Percentiles rank a stretch among this genome's conserved stretches.
These are phyloP conservation scores for Tor tambroides DNA, from an alignment of 2,113 vertebrate species.

Conservation along the genomic window DNA sequence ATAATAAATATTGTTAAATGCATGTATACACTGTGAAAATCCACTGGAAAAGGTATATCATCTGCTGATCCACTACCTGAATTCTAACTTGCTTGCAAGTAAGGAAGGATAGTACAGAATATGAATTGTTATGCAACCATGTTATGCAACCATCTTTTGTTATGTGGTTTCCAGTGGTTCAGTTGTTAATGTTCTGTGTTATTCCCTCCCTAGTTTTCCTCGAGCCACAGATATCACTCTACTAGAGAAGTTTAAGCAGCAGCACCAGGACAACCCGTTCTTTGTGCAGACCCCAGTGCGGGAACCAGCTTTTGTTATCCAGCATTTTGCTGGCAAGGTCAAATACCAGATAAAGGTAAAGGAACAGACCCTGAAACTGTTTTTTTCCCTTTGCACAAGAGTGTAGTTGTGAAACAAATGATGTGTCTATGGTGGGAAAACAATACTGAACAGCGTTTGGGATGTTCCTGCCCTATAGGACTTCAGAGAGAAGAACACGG, in stretches of 20 bases:
- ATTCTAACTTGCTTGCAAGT: too few species aligned
- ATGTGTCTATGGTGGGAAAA: neutral
- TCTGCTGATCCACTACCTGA: neutral
- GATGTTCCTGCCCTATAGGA: conserved; percentile 73
- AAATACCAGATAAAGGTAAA: conserved; percentile 91
- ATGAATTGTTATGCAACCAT: too few species aligned
- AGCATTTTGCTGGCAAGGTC: conserved; percentile 90
- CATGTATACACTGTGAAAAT: neutral
- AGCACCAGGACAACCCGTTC: conserved; percentile 83
- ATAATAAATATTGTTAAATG: neutral
- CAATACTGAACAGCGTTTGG: neutral
- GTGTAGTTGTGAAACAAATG: neutral
- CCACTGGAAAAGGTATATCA: neutral
- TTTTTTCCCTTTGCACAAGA: conserved; percentile 1
- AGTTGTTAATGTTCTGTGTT: neutral
- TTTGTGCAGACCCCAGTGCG: conserved; percentile 82
- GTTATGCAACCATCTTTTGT: too few species aligned
- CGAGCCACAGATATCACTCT: conserved; percentile 85
- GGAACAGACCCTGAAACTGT: neutral
- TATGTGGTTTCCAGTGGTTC: neutral
- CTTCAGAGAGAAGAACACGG: conserved; percentile 91
- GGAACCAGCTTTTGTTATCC: conserved; percentile 87
- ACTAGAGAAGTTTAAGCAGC: conserved; percentile 88
- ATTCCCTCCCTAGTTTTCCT: conserved; percentile 77
- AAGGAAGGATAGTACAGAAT: neutral